Conservation (phyloP, 2,888 invertebrate species). For the Phalera bucephala region DNA sequence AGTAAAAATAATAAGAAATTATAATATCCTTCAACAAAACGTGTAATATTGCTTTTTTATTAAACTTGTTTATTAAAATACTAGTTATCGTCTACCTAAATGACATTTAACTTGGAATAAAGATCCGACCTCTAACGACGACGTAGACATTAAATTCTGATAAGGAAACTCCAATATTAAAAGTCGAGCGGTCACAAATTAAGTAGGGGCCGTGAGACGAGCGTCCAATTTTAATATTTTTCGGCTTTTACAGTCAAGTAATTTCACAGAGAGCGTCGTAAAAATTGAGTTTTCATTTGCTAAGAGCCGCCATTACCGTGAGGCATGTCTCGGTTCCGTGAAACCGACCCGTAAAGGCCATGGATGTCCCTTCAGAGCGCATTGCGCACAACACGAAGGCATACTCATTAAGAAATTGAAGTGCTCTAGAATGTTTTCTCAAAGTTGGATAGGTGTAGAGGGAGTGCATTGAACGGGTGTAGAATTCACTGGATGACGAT, state of each 20-base stretch:
- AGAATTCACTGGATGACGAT: too few species aligned
- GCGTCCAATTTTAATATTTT: slow-evolving; percentile 45
- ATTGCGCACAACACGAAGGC: slow-evolving; percentile 15
- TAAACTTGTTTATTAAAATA: slow-evolving; percentile 1
- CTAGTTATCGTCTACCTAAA: neutral
- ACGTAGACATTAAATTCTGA: slow-evolving; percentile 8
- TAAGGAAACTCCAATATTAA: slow-evolving; percentile 25
- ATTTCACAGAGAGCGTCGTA: slow-evolving; percentile 66
- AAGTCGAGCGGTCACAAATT: slow-evolving; percentile 23
- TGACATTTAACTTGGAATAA: slow-evolving; percentile 1
- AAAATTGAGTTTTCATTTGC: slow-evolving; percentile 73
- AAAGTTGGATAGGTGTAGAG: too few species aligned
- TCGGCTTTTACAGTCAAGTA: slow-evolving; percentile 42
- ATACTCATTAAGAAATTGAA: slow-evolving; percentile 25
- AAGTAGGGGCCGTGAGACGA: slow-evolving; percentile 23
- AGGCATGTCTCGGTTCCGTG: slow-evolving; percentile 51
- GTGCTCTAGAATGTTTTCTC: slow-evolving; percentile 26
- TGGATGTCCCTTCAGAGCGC: neutral
- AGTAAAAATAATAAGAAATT: too few species aligned
- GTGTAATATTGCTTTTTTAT: too few species aligned
- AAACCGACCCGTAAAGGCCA: slow-evolving; percentile 44
- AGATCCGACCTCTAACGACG: neutral
- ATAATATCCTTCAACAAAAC: too few species aligned
- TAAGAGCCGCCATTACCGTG: slow-evolving; percentile 61
- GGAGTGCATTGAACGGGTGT: too few species aligned